Percentiles rank a stretch among this genome's conserved stretches.
phyloP scores from a whole-genome alignment of 2,888 invertebrate species.

The Ormyrus nitidulus region DNA sequence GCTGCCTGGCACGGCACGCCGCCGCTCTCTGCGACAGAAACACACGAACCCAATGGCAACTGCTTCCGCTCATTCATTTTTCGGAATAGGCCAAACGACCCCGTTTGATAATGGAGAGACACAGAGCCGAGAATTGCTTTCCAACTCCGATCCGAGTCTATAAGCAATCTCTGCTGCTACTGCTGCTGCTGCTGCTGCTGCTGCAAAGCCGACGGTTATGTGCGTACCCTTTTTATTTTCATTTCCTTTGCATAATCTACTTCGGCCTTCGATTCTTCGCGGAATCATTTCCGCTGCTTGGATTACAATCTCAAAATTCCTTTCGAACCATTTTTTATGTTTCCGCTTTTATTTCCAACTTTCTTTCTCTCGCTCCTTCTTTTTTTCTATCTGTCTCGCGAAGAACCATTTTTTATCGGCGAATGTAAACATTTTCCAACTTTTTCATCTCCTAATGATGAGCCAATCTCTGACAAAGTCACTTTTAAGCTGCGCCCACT shows the following conservation, averaged over 20 bases:
- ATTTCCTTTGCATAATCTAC: slow-evolving; percentile 40
- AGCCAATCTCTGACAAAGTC: too few species aligned
- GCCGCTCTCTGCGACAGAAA: not conserved
- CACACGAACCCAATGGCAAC: not conserved
- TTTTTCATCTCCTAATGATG: too few species aligned
- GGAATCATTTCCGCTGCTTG: slow-evolving; percentile 28
- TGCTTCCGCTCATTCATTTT: slow-evolving; percentile 48
- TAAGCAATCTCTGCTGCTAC: slow-evolving; percentile 27
- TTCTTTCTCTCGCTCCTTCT: too few species aligned
- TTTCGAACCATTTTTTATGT: not conserved
- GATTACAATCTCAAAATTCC: not conserved
- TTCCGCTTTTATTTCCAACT: not conserved
- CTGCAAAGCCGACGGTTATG: not conserved
- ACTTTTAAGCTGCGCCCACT: too few species aligned
- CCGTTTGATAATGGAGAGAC: not conserved
- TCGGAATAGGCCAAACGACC: slow-evolving; percentile 39
- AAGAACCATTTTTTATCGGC: too few species aligned
- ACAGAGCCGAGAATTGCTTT: slow-evolving; percentile 48
- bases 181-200: not conserved
- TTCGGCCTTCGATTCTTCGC: slow-evolving; percentile 37
- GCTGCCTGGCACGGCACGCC: not conserved
- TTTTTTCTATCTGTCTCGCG: not conserved
- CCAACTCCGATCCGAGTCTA: not conserved
- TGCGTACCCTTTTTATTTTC: slow-evolving; percentile 27
- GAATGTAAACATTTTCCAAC: too few species aligned